phyloP scores from a whole-genome alignment of 2,888 invertebrate species.

The Clistopyga incitator region DNA sequence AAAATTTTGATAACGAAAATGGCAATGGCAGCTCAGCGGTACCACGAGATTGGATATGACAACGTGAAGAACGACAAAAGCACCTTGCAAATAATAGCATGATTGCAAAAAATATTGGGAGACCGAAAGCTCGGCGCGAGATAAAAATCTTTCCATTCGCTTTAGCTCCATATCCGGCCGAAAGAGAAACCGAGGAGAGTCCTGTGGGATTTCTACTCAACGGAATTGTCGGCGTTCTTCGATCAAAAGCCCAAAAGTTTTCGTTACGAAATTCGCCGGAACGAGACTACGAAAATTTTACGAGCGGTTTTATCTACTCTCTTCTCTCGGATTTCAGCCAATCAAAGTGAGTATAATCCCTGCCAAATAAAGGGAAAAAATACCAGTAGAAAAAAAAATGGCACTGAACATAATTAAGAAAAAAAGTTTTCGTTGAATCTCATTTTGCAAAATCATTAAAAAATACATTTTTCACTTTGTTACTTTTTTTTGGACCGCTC shows the following conservation, averaged over 20 bases:
- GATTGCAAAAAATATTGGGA: conserved; percentile 19
- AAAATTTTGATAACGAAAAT: conserved; percentile 21
- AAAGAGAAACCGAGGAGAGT: conserved; percentile 6
- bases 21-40: neutral
- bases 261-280: conserved; percentile 38
- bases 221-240: conserved; percentile 11
- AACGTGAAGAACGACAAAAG: neutral
- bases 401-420: too few relatives aligned
- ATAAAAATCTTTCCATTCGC: conserved; percentile 38
- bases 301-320: neutral
- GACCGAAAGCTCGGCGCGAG: conserved; percentile 3
- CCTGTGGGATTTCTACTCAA: conserved; percentile 17
- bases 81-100: neutral
- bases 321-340: conserved; percentile 8
- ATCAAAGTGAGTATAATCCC: neutral
- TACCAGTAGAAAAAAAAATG: too few relatives aligned
- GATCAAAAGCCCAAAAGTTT: conserved; percentile 49
- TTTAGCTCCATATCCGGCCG: neutral
- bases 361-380: neutral
- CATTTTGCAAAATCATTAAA: neutral
- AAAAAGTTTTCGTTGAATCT: too few relatives aligned
- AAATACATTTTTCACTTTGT: neutral
- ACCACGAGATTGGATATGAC: conserved; percentile 1
- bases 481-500: neutral
- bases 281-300: conserved; percentile 48